Evolutionary conservation across 2,888 invertebrate genomes (phyloP).

Genomic region (Miltochrista miniata): DNA sequence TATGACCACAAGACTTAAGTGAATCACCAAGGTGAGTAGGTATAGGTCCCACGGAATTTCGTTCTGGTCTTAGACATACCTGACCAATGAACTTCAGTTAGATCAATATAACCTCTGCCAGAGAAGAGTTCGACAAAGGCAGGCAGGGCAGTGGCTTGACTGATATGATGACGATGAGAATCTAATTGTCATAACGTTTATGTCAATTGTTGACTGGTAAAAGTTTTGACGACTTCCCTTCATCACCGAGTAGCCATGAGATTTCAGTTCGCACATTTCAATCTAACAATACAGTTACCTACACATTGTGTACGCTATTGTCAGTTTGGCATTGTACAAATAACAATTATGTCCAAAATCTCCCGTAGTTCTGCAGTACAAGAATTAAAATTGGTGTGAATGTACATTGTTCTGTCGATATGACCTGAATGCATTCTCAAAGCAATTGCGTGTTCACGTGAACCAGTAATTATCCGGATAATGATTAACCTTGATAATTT

Average conservation of each 20-base stretch:
- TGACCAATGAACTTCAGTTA: too few relatives aligned
- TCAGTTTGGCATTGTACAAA: constrained; percentile 34
- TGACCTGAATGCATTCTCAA: constrained; percentile 49
- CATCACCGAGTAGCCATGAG: background rate
- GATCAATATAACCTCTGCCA: too few relatives aligned
- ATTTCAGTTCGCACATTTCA: constrained; percentile 30
- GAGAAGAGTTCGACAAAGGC: too few relatives aligned
- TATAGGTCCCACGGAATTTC: too few relatives aligned
- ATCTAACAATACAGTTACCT: constrained; percentile 35
- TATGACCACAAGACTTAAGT: too few relatives aligned
- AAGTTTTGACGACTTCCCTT: background rate
- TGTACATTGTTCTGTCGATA: constrained; percentile 44
- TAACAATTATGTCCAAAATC: constrained; percentile 34
- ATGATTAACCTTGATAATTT: constrained; percentile 36
- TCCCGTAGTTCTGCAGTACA: constrained; percentile 30
- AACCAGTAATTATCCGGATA: constrained; percentile 32
- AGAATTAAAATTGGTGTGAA: constrained; percentile 36
- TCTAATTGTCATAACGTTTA: too few relatives aligned
- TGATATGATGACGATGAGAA: too few relatives aligned
- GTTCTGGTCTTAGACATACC: too few relatives aligned
- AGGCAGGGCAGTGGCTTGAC: too few relatives aligned
- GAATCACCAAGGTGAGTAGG: too few relatives aligned
- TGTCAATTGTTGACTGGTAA: background rate
- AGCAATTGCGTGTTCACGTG: constrained; percentile 42
- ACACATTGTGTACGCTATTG: constrained; percentile 26